Conservation (phyloP, 2,113 vertebrate species). For the Galemys pyrenaicus region DNA sequence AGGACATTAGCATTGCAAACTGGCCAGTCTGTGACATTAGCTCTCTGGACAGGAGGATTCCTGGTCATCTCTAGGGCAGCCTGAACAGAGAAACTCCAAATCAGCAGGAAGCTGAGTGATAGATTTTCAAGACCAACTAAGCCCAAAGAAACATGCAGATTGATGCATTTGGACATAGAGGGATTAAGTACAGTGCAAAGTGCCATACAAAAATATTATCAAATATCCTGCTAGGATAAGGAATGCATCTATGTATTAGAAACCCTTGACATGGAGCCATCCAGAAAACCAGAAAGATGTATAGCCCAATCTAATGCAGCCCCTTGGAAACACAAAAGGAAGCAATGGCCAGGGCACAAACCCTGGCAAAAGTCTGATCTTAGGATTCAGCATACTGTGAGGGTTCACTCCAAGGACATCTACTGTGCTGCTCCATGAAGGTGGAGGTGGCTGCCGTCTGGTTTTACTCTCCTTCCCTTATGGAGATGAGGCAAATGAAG, state of each 20-base stretch:
- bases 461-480: not conserved
- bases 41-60: not conserved
- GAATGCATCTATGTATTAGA: not conserved
- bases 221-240: not conserved
- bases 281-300: not conserved
- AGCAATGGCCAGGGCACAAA: not conserved
- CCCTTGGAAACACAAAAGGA: not conserved
- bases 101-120: constrained; percentile 2
- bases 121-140: constrained; percentile 1
- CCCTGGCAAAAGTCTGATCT: not conserved
- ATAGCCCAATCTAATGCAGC: not conserved
- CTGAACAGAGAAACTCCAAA: constrained; percentile 19
- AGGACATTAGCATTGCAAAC: not conserved
- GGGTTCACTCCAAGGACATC: not conserved
- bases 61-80: not conserved
- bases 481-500: not conserved
- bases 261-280: not conserved
- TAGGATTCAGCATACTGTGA: not conserved
- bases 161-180: not conserved
- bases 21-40: not conserved
- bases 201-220: not conserved
- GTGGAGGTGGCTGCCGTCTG: not conserved
- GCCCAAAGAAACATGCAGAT: not conserved
- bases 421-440: not conserved
- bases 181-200: not conserved